phyloP scores from a whole-genome alignment of 2,113 vertebrate genomes.

The Mesoclemmys tuberculata region DNA sequence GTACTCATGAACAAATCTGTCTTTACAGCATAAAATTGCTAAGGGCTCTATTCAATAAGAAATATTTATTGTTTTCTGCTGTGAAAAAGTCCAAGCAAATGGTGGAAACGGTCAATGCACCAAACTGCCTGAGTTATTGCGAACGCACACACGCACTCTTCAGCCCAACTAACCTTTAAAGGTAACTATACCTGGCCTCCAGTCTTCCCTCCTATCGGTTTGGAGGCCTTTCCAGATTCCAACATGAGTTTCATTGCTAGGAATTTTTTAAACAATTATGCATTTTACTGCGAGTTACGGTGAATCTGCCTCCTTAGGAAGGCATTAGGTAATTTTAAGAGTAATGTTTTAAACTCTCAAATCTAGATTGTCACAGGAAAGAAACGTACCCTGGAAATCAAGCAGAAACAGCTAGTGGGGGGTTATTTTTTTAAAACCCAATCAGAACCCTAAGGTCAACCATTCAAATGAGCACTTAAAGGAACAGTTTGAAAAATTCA shows the following conservation, averaged over 20 bases:
- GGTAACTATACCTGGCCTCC: background rate
- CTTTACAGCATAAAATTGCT: background rate
- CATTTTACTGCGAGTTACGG: background rate
- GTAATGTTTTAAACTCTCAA: background rate
- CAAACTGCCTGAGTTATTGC: background rate
- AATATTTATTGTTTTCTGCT: background rate
- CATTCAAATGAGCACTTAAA: background rate
- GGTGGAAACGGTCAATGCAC: background rate
- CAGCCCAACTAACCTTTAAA: background rate
- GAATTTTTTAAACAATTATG: fast-evolving
- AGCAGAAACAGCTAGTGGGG: background rate
- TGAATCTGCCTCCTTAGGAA: fast-evolving
- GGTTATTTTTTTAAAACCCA: background rate
- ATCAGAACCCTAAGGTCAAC: background rate
- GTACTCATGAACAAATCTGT: background rate
- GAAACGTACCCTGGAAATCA: background rate
- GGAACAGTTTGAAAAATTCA: background rate
- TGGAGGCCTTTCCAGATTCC: background rate
- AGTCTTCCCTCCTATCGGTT: background rate
- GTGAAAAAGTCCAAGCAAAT: background rate
- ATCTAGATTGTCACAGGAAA: background rate
- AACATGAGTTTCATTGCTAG: fast-evolving
- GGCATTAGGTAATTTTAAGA: fast-evolving
- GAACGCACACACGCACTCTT: background rate
- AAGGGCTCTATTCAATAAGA: background rate